phyloP scores from a whole-genome alignment of 1,140 invertebrate species.

The Platyura marginata region DNA sequence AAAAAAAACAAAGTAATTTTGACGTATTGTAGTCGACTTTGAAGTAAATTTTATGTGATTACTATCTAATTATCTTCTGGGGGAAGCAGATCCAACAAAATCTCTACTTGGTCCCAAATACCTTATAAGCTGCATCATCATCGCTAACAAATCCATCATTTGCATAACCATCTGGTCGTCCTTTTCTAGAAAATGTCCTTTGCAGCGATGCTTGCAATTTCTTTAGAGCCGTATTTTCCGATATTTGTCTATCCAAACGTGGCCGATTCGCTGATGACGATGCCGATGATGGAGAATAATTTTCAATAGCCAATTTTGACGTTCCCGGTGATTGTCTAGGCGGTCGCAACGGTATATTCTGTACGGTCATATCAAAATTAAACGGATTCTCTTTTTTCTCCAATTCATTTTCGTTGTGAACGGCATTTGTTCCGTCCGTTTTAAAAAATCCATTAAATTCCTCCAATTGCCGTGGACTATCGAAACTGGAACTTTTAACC shows the following conservation, averaged over 20 bases:
- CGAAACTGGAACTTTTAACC: constrained; percentile 5
- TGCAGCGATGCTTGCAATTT: constrained; percentile 31
- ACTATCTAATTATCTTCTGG: too few relatives aligned
- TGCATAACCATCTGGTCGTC: constrained; percentile 22
- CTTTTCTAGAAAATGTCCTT: constrained; percentile 32
- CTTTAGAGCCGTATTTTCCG: constrained; percentile 18
- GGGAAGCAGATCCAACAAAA: too few relatives aligned
- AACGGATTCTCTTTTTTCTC: not conserved
- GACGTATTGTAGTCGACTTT: not conserved
- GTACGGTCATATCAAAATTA: not conserved
- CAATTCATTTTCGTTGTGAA: constrained; percentile 7
- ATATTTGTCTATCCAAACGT: not conserved
- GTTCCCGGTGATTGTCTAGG: constrained; percentile 15
- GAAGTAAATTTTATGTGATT: too few relatives aligned
- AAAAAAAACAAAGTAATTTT: not conserved
- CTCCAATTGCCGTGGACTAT: not conserved
- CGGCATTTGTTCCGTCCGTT: not conserved
- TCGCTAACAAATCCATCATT: constrained; percentile 38
- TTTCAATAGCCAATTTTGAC: constrained; percentile 6
- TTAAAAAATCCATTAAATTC: not conserved
- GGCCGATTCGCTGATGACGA: not conserved
- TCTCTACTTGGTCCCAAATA: not conserved
- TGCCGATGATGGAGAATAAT: not conserved
- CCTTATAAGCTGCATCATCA: constrained; percentile 10
- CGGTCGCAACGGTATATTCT: not conserved